Conservation (phyloP, 2,113 vertebrate genomes). For the Daboia siamensis region DNA sequence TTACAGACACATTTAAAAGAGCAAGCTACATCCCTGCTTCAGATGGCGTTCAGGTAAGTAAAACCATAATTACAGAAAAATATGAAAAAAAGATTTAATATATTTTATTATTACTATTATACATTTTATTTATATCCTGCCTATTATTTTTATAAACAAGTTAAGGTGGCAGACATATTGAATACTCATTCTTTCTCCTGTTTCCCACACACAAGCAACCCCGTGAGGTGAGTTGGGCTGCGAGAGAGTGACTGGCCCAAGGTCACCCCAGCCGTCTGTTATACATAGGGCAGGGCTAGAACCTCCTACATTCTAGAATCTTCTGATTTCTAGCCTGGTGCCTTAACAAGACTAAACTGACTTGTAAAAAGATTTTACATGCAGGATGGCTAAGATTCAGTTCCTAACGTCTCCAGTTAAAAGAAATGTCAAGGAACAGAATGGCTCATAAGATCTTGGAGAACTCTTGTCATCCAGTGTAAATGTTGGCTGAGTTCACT, state of each 20-base stretch:
- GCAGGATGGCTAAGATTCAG: too few species aligned
- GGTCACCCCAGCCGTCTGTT: neutral
- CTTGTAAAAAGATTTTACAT: neutral
- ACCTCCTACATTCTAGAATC: neutral
- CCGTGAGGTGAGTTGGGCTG: neutral
- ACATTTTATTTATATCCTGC: neutral
- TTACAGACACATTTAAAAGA: constrained; percentile 96
- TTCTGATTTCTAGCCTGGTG: neutral
- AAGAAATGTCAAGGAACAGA: neutral
- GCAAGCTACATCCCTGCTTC: constrained; percentile 95
- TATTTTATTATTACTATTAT: neutral
- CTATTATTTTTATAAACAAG: neutral
- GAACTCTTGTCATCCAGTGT: neutral
- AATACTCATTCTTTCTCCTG: neutral
- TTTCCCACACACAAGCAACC: neutral
- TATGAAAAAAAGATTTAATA: neutral
- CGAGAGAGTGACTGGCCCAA: neutral
- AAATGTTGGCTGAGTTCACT: neutral
- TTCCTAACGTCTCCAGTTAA: neutral
- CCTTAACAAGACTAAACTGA: neutral
- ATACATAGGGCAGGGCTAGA: neutral
- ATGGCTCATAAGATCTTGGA: neutral
- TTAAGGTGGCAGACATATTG: neutral
- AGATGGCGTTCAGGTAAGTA: constrained; percentile 93
- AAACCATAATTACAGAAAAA: neutral